A percentile compares a stretch with the other conserved stretches of the same genome.
Evolutionary conservation across 2,113 vertebrate species (phyloP).

Genomic region (Cephalopterus ornatus): DNA sequence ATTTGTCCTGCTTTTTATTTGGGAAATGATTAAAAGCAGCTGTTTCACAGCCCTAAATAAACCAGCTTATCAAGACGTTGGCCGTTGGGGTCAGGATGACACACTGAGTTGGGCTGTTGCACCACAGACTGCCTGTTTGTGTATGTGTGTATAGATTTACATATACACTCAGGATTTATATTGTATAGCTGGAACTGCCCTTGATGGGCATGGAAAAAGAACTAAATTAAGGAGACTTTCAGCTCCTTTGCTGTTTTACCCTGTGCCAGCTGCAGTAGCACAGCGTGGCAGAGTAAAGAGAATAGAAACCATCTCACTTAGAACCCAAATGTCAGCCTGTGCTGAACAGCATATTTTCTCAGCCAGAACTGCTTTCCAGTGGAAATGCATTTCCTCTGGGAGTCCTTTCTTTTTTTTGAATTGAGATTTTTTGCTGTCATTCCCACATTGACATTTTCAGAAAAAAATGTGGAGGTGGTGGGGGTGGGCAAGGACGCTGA

Average conservation of each 20-base stretch:
- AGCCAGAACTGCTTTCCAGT: neutral
- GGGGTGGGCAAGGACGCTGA: neutral
- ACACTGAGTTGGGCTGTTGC: neutral
- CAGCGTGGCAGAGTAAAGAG: neutral
- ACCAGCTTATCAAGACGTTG: neutral
- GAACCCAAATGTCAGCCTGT: neutral
- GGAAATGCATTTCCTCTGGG: neutral
- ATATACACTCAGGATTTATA: neutral
- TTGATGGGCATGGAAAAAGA: neutral
- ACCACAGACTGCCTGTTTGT: neutral
- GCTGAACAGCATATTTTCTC: neutral
- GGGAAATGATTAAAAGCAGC: slow-evolving; percentile 62
- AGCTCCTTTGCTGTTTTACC: neutral
- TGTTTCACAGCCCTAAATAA: slow-evolving; percentile 12
- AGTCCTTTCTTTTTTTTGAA: neutral
- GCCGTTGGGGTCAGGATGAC: neutral
- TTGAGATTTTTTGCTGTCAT: neutral
- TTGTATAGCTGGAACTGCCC: neutral
- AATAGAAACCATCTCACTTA: neutral
- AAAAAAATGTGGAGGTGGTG: neutral
- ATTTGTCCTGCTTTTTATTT: slow-evolving; percentile 42
- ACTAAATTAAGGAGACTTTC: neutral
- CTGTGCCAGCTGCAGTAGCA: neutral
- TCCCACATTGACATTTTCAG: neutral
- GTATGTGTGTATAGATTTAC: neutral